Percentiles rank a stretch among this genome's conserved stretches.
Conservation (phyloP, 1,140 invertebrate genomes). For the Orchesella cincta region DNA sequence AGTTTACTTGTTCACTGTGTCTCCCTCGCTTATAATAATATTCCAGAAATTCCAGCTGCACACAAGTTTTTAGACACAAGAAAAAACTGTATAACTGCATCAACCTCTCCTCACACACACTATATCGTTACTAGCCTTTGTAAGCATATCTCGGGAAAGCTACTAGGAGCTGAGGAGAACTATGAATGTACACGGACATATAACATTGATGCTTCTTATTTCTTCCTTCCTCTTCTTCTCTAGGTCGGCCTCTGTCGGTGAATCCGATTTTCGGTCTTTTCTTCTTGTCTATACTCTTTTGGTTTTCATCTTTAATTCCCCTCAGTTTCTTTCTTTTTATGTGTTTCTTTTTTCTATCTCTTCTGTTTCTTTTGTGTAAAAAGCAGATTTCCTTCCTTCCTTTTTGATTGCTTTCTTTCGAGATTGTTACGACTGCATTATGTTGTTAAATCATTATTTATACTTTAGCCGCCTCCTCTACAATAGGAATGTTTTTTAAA, state of each 20-base stretch:
- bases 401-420: slow-evolving; percentile 13
- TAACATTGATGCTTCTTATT: no score
- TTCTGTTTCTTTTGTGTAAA: slow-evolving; percentile 7
- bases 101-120: not conserved
- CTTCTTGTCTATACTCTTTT: not conserved
- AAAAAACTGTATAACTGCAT: not conserved
- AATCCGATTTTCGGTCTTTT: slow-evolving; percentile 16
- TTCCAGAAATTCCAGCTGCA: slow-evolving; percentile 9
- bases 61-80: slow-evolving; percentile 13
- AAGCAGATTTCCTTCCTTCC: slow-evolving; percentile 17
- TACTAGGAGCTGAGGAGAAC: no score
- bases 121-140: no score
- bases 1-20: not conserved
- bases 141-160: no score
- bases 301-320: slow-evolving; percentile 24
- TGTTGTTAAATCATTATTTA: slow-evolving; percentile 9
- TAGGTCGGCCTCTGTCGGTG: slow-evolving; percentile 22
- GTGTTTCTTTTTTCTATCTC: not conserved
- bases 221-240: not conserved
- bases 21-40: slow-evolving; percentile 10
- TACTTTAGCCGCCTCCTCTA: not conserved
- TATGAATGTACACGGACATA: no score
- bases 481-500: not conserved
- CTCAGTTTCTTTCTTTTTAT: slow-evolving; percentile 14
- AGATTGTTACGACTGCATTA: not conserved